phyloP scores from a whole-genome alignment of 1,140 invertebrate species.

The Formica selysi region DNA sequence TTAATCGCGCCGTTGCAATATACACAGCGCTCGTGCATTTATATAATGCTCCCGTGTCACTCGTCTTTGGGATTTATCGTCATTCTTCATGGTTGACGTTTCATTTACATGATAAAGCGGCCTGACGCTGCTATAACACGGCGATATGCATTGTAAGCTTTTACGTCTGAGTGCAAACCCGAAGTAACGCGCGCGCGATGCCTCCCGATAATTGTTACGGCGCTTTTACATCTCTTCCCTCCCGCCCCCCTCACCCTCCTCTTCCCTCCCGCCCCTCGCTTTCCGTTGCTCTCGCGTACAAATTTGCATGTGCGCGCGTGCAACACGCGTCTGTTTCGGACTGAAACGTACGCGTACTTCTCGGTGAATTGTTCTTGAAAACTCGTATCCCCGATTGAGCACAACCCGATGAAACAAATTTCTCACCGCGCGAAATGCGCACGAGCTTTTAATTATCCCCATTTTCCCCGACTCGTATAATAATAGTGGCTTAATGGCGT shows the following conservation, averaged over 20 bases:
- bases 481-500: not conserved
- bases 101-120: conserved; percentile 69
- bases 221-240: conserved; percentile 50
- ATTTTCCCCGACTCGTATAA: not conserved
- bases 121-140: conserved; percentile 43
- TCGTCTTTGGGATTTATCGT: conserved; percentile 68
- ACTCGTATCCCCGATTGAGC: conserved; percentile 45
- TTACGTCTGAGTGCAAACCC: conserved; percentile 43
- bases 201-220: conserved; percentile 61
- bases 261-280: not conserved
- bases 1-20: conserved; percentile 22
- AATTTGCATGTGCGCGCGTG: conserved; percentile 56
- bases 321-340: conserved; percentile 51
- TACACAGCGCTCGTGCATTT: conserved; percentile 10
- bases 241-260: too few species aligned
- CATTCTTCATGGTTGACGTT: conserved; percentile 63
- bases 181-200: conserved; percentile 46
- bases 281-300: conserved; percentile 1
- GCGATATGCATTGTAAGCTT: conserved; percentile 40
- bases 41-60: conserved; percentile 21
- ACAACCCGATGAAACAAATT: conserved; percentile 31
- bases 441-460: conserved; percentile 48
- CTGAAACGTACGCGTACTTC: conserved; percentile 37
- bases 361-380: conserved; percentile 57
- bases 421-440: not conserved